These are phyloP conservation scores for Meloidogyne hapla DNA, from an alignment of 1,140 invertebrate species.

Conservation along the genomic window DNA sequence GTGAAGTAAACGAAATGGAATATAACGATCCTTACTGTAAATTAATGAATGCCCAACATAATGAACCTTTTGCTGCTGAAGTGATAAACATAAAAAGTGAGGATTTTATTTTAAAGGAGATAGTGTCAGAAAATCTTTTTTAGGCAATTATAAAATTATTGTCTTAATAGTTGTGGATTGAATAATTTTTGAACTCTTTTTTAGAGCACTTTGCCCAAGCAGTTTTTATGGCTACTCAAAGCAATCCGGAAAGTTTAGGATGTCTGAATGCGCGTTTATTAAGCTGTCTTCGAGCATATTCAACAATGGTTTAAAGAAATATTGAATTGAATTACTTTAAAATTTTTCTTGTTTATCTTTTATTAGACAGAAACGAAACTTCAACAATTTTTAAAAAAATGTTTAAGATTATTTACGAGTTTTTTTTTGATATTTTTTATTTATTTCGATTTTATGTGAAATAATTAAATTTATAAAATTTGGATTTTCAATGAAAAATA, in stretches of 20 bases:
- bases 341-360: neutral
- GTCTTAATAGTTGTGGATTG: neutral
- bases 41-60: slow-evolving; percentile 40
- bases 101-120: too few relatives aligned
- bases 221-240: slow-evolving; percentile 21
- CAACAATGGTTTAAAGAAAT: slow-evolving; percentile 7
- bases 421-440: neutral
- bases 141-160: neutral
- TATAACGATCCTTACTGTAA: slow-evolving; percentile 43
- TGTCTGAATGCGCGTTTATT: slow-evolving; percentile 30
- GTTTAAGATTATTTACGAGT: neutral
- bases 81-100: slow-evolving; percentile 40
- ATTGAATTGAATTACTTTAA: neutral
- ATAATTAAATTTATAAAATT: neutral
- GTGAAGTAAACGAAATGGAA: slow-evolving; percentile 32
- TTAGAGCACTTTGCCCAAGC: slow-evolving; percentile 35
- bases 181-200: slow-evolving; percentile 23
- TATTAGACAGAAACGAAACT: neutral
- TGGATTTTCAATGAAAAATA: neutral
- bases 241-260: slow-evolving; percentile 30
- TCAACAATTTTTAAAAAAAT: neutral
- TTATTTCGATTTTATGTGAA: neutral
- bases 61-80: slow-evolving; percentile 30
- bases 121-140: neutral
- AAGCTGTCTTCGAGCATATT: slow-evolving; percentile 32